Evolutionary conservation across 2,113 vertebrate genomes (phyloP).

Genomic region (Nicator chloris): DNA sequence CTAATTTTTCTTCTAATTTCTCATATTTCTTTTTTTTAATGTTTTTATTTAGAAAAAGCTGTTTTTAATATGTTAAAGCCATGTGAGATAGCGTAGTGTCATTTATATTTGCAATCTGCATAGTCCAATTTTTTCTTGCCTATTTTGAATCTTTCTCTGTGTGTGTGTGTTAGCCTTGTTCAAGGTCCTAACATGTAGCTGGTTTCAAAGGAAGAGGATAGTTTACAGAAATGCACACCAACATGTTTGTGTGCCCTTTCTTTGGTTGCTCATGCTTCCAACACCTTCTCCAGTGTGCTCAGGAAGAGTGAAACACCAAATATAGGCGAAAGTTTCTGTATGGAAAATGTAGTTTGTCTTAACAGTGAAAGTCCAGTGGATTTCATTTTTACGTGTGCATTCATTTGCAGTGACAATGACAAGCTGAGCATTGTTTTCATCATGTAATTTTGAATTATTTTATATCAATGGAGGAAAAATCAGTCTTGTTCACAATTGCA

Average conservation of each 20-base stretch:
- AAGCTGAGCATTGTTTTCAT: neutral
- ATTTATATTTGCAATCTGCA: neutral
- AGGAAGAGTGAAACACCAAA: neutral
- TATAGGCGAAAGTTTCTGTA: neutral
- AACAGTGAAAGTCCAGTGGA: neutral
- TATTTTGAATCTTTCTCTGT: neutral
- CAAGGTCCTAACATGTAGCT: neutral
- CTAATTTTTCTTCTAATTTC: neutral
- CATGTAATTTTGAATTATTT: neutral
- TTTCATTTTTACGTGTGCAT: constrained; percentile 1
- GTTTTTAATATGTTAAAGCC: neutral
- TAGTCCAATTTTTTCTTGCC: neutral
- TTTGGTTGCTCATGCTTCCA: neutral
- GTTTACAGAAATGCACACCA: neutral
- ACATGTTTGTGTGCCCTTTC: neutral
- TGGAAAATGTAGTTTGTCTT: neutral
- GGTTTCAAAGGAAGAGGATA: neutral
- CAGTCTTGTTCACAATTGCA: neutral
- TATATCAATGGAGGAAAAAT: neutral
- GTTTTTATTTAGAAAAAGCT: too few species aligned
- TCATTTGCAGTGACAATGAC: neutral
- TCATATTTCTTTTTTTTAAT: neutral
- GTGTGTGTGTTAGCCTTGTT: neutral
- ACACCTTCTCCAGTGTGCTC: neutral
- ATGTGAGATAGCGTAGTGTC: neutral